A percentile compares a stretch with the other conserved stretches of the same genome.
Conservation (phyloP, 2,888 invertebrate species). For the Sesamia inferens region DNA sequence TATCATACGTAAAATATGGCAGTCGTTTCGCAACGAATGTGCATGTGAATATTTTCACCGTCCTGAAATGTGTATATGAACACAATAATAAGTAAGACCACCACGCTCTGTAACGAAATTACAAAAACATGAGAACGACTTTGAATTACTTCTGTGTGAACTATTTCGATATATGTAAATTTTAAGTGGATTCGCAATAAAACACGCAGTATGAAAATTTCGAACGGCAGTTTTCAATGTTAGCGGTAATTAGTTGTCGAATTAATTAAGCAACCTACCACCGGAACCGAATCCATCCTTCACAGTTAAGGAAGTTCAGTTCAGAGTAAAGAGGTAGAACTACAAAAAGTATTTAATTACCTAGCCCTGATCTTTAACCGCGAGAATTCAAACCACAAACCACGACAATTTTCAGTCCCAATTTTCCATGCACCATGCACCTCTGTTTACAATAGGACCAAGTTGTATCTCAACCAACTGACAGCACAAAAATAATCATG, state of each 20-base stretch:
- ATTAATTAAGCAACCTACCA: conserved; percentile 67
- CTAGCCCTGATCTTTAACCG: conserved; percentile 60
- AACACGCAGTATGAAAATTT: conserved; percentile 48
- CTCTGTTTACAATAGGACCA: conserved; percentile 66
- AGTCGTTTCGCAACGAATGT: conserved; percentile 26
- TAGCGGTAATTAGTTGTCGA: conserved; percentile 66
- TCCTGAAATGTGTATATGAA: conserved; percentile 34
- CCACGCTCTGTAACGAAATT: conserved; percentile 34
- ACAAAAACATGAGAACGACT: conserved; percentile 63
- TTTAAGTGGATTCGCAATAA: conserved; percentile 32
- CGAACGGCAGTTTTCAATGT: conserved; percentile 64
- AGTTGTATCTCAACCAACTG: conserved; percentile 46
- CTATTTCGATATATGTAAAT: conserved; percentile 48
- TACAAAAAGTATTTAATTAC: conserved; percentile 60
- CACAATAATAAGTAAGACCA: conserved; percentile 52
- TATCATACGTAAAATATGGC: conserved; percentile 11
- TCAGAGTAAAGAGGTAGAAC: conserved; percentile 68
- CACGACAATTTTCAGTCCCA: conserved; percentile 54
- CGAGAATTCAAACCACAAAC: conserved; percentile 56
- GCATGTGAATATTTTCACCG: conserved; percentile 35
- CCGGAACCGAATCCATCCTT: conserved; percentile 76
- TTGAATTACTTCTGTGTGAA: conserved; percentile 61
- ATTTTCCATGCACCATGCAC: conserved; percentile 39
- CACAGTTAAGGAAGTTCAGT: conserved; percentile 74
- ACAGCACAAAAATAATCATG: neutral